phyloP scores from a whole-genome alignment of 2,888 invertebrate genomes.

The Euplexia lucipara region DNA sequence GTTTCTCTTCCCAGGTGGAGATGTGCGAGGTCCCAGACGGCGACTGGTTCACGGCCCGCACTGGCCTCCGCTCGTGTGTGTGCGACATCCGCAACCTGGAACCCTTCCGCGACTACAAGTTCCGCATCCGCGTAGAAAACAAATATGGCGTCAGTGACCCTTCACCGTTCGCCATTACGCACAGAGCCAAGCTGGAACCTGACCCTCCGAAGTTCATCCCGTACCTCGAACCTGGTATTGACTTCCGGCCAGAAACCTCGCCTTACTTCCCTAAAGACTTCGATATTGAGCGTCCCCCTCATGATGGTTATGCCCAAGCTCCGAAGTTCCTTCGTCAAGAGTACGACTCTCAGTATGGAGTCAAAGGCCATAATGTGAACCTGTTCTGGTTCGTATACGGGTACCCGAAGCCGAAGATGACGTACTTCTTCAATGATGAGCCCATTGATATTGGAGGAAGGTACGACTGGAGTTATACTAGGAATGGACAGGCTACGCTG shows the following conservation, averaged over 20 bases:
- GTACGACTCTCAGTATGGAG: constrained; percentile 96
- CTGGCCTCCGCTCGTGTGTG: constrained; percentile 96
- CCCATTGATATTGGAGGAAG: constrained; percentile 95
- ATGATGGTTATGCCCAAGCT: constrained; percentile 95
- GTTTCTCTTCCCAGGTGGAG: constrained; percentile 92
- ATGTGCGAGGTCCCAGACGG: constrained; percentile 98
- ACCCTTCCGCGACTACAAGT: constrained; percentile 98
- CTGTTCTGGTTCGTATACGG: constrained; percentile 99
- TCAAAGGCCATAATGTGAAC: constrained; percentile 97
- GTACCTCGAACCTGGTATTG: constrained; percentile 95
- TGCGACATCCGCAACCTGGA: constrained; percentile 97
- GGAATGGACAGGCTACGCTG: constrained; percentile 97
- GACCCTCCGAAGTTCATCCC: constrained; percentile 95
- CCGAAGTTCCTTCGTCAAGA: constrained; percentile 97
- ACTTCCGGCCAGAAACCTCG: constrained; percentile 96
- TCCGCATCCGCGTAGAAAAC: constrained; percentile 98
- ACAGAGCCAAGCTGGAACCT: constrained; percentile 94
- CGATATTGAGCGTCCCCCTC: constrained; percentile 97
- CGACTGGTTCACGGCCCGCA: constrained; percentile 97
- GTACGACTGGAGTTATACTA: constrained; percentile 96
- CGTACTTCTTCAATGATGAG: constrained; percentile 96
- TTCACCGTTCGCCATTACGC: constrained; percentile 96
- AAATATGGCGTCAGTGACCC: constrained; percentile 99
- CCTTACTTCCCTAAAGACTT: constrained; percentile 98
- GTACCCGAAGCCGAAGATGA: constrained; percentile 98